phyloP scores from a whole-genome alignment of 2,797 vertebrate species.

The Brotula barbata region DNA sequence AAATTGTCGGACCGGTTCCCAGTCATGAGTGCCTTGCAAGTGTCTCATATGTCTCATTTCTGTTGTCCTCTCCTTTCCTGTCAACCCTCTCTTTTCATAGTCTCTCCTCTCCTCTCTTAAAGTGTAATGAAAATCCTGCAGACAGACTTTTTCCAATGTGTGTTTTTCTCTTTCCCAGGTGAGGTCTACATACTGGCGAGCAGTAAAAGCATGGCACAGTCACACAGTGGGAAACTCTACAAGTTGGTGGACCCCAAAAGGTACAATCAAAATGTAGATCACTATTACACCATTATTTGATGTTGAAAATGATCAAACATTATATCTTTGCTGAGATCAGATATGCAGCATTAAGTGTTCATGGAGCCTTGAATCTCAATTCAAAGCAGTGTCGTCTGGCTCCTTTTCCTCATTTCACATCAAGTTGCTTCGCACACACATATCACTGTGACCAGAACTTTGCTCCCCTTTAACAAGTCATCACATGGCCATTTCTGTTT shows the following conservation, averaged over 20 bases:
- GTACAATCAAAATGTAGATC: conserved; percentile 70
- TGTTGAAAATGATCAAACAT: no score
- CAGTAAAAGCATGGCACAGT: conserved; percentile 94
- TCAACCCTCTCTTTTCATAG: conserved; percentile 12
- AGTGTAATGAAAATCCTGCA: conserved; percentile 15
- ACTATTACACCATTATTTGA: no score
- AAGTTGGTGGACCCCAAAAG: conserved; percentile 97
- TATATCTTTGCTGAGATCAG: conserved; percentile 30
- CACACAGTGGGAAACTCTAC: conserved; percentile 95
- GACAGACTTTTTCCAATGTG: conserved; percentile 15
- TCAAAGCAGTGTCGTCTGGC: conserved; percentile 16
- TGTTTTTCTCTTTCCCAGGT: conserved; percentile 75
- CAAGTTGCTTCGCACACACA: background rate
- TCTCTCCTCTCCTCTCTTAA: conserved; percentile 7
- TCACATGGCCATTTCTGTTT: conserved; percentile 53
- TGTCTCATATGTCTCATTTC: conserved; percentile 53
- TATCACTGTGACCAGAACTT: conserved; percentile 17
- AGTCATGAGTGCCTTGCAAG: conserved; percentile 75
- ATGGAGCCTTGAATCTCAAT: conserved; percentile 15
- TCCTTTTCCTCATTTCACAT: background rate
- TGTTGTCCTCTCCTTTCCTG: conserved; percentile 7
- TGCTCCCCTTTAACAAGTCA: conserved; percentile 57
- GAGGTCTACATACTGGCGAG: conserved; percentile 95
- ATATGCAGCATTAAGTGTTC: conserved; percentile 8
- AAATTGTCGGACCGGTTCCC: conserved; percentile 75